phyloP scores from a whole-genome alignment of 2,888 invertebrate species.

The Pristionchus mayeri region DNA sequence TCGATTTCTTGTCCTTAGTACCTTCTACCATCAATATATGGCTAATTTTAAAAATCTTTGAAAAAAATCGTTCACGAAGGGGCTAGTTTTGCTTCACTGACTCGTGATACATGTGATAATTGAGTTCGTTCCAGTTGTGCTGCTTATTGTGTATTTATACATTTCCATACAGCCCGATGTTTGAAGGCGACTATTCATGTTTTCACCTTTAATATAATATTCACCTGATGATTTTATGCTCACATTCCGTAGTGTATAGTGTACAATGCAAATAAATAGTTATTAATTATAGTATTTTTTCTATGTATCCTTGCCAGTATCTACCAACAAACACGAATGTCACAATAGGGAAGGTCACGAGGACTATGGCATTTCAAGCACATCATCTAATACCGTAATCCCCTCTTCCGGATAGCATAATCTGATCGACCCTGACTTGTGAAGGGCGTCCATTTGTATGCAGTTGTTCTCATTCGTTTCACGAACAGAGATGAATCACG shows the following conservation, averaged over 20 bases:
- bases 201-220: not conserved
- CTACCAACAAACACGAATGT: not conserved
- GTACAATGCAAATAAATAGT: constrained; percentile 12
- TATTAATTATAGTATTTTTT: not conserved
- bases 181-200: not conserved
- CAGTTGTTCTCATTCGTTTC: not conserved
- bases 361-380: not conserved
- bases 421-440: constrained; percentile 10
- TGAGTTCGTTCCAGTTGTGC: constrained; percentile 13
- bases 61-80: too few species aligned
- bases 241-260: constrained; percentile 39
- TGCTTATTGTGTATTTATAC: constrained; percentile 38
- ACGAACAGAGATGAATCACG: constrained; percentile 6
- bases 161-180: constrained; percentile 27
- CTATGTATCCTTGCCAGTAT: not conserved
- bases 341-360: not conserved
- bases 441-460: constrained; percentile 11
- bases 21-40: too few species aligned
- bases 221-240: not conserved
- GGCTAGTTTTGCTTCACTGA: too few species aligned
- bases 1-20: too few species aligned
- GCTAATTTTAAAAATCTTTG: too few species aligned
- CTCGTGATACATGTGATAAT: too few species aligned
- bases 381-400: constrained; percentile 31
- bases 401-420: constrained; percentile 15